Evolutionary conservation across 2,113 vertebrate species (phyloP).

Genomic region (Lophius piscatorius): DNA sequence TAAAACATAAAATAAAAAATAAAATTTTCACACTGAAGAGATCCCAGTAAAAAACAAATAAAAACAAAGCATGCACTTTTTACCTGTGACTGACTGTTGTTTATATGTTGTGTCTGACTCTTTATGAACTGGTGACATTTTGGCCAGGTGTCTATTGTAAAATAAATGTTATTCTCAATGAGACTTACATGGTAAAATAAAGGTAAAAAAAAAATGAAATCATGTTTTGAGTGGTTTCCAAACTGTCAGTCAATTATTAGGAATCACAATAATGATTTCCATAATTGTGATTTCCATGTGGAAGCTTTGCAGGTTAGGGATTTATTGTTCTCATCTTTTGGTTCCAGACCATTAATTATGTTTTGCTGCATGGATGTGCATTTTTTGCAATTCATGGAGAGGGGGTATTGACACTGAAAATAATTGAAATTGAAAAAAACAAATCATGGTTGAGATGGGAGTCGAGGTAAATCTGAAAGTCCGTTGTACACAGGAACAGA

Average conservation of each 20-base stretch:
- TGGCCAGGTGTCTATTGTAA: no score
- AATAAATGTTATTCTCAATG: no score
- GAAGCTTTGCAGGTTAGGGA: conserved; percentile 11
- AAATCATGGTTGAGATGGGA: conserved; percentile 37
- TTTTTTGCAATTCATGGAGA: conserved; percentile 25
- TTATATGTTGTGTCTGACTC: no score
- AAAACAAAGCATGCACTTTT: no score
- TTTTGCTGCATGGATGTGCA: conserved; percentile 18
- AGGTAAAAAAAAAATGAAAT: no score
- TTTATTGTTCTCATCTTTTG: conserved; percentile 18
- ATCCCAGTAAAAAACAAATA: no score
- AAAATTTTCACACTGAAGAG: no score
- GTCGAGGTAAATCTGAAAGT: conserved; percentile 17
- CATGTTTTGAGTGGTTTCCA: no score
- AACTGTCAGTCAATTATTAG: conserved; percentile 32
- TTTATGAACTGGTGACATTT: no score
- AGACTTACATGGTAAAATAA: no score
- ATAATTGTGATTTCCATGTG: background rate
- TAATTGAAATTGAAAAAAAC: conserved; percentile 44
- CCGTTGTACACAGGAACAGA: conserved; percentile 31
- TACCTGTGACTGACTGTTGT: no score
- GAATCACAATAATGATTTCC: conserved; percentile 14
- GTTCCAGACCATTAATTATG: conserved; percentile 20
- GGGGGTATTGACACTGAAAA: conserved; percentile 27
- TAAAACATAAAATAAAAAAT: no score